Evolutionary conservation across 2,888 invertebrate species (phyloP), one percentile per base, ranked within the genome.

Genomic region (Metallyticus violacea): DNA sequence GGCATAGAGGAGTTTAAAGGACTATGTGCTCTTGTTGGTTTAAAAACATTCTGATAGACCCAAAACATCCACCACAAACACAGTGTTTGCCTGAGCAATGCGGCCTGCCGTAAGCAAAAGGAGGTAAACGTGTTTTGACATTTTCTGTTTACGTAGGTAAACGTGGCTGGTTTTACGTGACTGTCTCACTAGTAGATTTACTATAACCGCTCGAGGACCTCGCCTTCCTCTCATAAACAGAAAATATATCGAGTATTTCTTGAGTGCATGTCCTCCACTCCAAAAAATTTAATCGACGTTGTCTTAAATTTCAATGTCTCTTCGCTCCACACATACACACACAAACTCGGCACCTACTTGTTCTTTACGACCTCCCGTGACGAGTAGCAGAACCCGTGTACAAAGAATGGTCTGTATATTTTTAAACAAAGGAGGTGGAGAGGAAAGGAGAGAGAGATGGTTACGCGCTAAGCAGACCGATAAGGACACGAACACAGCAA

Each of bases 221-320:
- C 79, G 0, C 28, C 79, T 27, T 3, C 79, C 79, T 28, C 82
- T 62, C 76, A 82, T 82, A 82, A 82, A 82, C 26, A 76, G 15
- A 83, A 81, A 40, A 81, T 30, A 81, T 81, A 81, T 25, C 30
- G 40, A 15, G 40, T 62, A 62, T 62, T 62, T 62, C 40, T 62
- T 22, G 40, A 62, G 40, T 79, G 30, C 76, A 83, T 29, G 83
- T 62, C 40, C 26, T 83, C n/a, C 9, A 77, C 22, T 77, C 83
- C 83, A 9, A 83, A 83, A 77, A 77, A 77, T 77, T 28, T 83
- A 83, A 83, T 83, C 83, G 83, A 28, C 83, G 28, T 83, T 83
- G 83, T 83, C 83, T 83, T 83, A 83, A 83, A 83, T 83, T 83
- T 77, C 83, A 77, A 22, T 77, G 81, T 30, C 30, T 9, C 30